phyloP scores from a whole-genome alignment of 2,797 vertebrate genomes.

The Bovichtus diacanthus region DNA sequence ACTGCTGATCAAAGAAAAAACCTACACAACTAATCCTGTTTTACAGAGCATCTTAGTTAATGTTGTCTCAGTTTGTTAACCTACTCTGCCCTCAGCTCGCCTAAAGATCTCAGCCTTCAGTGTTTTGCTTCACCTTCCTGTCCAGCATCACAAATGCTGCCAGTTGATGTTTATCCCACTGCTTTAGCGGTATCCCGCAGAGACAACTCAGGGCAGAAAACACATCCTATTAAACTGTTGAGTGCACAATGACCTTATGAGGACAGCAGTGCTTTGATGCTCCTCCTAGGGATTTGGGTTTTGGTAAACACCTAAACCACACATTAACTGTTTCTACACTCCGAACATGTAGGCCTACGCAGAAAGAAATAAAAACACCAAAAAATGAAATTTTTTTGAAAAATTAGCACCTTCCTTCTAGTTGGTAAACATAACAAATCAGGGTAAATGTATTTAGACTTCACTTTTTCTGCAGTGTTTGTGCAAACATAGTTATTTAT shows the following conservation, averaged over 20 bases:
- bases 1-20: neutral
- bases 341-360: neutral
- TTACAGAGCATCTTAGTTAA: slow-evolving; percentile 17
- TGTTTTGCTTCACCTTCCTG: slow-evolving; percentile 72
- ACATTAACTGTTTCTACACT: slow-evolving; percentile 45
- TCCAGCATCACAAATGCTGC: slow-evolving; percentile 78
- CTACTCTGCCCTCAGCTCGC: slow-evolving; percentile 50
- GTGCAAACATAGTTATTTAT: neutral
- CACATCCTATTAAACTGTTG: slow-evolving; percentile 81
- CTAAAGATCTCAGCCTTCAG: slow-evolving; percentile 59
- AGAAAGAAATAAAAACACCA: neutral
- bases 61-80: slow-evolving; percentile 44
- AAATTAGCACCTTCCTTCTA: neutral
- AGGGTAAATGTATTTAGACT: neutral
- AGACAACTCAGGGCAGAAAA: slow-evolving; percentile 76
- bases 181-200: slow-evolving; percentile 74
- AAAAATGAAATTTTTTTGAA: neutral
- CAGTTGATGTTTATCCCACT: slow-evolving; percentile 79
- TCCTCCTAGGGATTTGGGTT: slow-evolving; percentile 60
- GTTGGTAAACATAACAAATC: neutral
- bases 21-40: slow-evolving; percentile 12
- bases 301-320: slow-evolving; percentile 62
- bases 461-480: neutral
- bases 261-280: slow-evolving; percentile 73
- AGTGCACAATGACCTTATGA: slow-evolving; percentile 76